A percentile compares a stretch with the other conserved stretches of the same genome.
Evolutionary conservation across 2,797 vertebrate species (phyloP).

Genomic region (Poecilia gillii): DNA sequence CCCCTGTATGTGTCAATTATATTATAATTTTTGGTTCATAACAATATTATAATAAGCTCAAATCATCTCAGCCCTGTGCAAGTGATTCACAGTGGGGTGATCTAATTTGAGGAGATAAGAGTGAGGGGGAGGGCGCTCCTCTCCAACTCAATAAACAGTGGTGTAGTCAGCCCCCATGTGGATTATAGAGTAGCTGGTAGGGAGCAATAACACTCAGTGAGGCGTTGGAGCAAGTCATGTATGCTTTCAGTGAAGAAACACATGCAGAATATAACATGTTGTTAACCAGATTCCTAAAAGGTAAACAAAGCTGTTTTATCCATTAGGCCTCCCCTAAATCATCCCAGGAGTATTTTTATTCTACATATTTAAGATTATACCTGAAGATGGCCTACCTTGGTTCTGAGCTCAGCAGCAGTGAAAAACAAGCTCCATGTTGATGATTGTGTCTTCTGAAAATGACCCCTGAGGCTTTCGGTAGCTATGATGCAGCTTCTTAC

Average conservation of each 20-base stretch:
- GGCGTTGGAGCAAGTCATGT: slow-evolving; percentile 16
- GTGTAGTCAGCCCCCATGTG: slow-evolving; percentile 58
- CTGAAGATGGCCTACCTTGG: slow-evolving; percentile 49
- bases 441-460: slow-evolving; percentile 26
- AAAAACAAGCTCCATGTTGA: slow-evolving; percentile 60
- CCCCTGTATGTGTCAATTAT: background rate
- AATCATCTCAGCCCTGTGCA: slow-evolving; percentile 24
- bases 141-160: slow-evolving; percentile 60
- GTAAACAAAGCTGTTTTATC: background rate
- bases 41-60: slow-evolving; percentile 11
- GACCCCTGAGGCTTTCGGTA: slow-evolving; percentile 17
- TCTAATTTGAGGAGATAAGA: slow-evolving; percentile 56
- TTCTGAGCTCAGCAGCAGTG: slow-evolving; percentile 41
- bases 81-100: slow-evolving; percentile 62
- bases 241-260: background rate
- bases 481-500: slow-evolving; percentile 26
- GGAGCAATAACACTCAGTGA: slow-evolving; percentile 38
- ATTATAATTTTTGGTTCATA: slow-evolving; percentile 9
- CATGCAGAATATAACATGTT: background rate
- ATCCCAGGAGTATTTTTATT: background rate
- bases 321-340: slow-evolving; percentile 17
- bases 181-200: slow-evolving; percentile 33
- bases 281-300: background rate
- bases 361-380: background rate
- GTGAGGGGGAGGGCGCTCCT: slow-evolving; percentile 56